Evolutionary conservation across 2,113 vertebrate species (phyloP).

Genomic region (Crotalus viridis): DNA sequence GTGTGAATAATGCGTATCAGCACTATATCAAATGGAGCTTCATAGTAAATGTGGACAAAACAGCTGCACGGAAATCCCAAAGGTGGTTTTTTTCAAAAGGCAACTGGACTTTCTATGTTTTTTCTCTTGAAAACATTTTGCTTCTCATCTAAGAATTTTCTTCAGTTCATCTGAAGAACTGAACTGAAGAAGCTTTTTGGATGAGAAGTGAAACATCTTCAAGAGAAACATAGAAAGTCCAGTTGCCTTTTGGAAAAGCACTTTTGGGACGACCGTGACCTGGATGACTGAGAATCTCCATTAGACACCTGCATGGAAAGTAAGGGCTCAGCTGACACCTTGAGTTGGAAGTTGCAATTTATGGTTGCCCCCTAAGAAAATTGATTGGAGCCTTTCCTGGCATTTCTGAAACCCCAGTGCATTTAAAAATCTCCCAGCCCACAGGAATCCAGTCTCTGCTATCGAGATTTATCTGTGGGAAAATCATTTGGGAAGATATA

Average conservation of each 20-base stretch:
- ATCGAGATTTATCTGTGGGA: neutral
- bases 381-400: neutral
- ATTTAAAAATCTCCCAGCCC: neutral
- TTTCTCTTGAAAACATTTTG: too few species aligned
- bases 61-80: too few species aligned
- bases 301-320: neutral
- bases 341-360: neutral
- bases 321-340: neutral
- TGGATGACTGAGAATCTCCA: too few species aligned
- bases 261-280: too few species aligned
- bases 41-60: too few species aligned
- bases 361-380: neutral
- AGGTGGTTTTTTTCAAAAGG: too few species aligned
- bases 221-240: neutral
- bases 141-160: too few species aligned
- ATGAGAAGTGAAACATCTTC: neutral
- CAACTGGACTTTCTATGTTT: too few species aligned
- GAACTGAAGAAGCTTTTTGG: neutral
- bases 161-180: neutral
- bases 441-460: neutral
- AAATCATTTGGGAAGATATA: neutral
- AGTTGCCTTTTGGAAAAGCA: neutral
- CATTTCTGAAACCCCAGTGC: neutral
- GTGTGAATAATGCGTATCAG: too few species aligned
- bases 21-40: too few species aligned